A percentile compares a stretch with the other conserved stretches of the same genome.
Conservation (phyloP, 2,113 vertebrate species). For the Artemisiospiza belli region DNA sequence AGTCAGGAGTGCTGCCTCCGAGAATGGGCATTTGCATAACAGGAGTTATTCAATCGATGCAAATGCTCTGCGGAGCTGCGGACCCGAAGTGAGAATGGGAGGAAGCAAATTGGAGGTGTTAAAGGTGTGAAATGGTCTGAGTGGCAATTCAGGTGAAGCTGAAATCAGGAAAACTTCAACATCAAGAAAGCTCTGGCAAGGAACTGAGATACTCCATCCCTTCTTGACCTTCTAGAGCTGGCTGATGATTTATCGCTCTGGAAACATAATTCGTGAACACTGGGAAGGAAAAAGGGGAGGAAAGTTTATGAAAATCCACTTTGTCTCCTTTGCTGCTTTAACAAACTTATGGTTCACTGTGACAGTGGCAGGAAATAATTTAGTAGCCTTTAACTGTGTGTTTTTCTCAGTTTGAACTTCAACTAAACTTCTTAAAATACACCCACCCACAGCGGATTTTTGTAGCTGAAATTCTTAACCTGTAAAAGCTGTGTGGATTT, state of each 20-base stretch:
- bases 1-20: background rate
- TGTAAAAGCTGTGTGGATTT: background rate
- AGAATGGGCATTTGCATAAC: background rate
- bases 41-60: background rate
- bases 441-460: rapidly evolving
- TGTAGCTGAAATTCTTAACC: background rate
- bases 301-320: background rate
- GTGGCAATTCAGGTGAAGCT: background rate
- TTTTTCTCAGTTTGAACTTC: background rate
- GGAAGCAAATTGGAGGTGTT: background rate
- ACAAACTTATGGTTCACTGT: background rate
- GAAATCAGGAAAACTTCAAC: background rate
- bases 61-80: background rate
- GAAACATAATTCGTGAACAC: background rate
- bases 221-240: background rate
- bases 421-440: background rate
- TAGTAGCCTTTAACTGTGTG: background rate
- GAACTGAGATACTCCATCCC: background rate
- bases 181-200: background rate
- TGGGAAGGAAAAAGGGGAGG: no score
- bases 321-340: background rate
- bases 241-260: background rate
- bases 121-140: background rate
- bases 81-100: background rate
- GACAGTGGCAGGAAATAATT: background rate